Evolutionary conservation across 2,888 invertebrate species (phyloP).

Genomic region (Cerastis rubricosa): DNA sequence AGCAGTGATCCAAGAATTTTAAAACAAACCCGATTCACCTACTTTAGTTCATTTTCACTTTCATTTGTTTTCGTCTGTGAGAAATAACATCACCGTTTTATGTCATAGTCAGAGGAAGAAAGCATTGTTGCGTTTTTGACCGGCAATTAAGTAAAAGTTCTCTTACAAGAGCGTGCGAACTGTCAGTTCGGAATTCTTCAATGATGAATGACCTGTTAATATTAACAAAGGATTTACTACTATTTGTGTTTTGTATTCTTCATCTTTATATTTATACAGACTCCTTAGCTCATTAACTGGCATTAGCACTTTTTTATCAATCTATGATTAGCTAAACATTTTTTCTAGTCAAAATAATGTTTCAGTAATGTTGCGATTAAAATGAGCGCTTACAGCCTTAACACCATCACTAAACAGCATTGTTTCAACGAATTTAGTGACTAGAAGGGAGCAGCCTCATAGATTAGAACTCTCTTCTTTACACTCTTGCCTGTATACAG

Average conservation of each 20-base stretch:
- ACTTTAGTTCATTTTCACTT: slow-evolving; percentile 84
- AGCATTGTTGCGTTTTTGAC: slow-evolving; percentile 85
- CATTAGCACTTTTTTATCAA: not conserved
- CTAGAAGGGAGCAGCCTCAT: too few relatives aligned
- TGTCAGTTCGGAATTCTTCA: slow-evolving; percentile 52
- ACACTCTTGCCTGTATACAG: not conserved
- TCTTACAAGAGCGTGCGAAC: slow-evolving; percentile 82
- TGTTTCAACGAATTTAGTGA: too few relatives aligned
- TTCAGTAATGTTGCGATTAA: not conserved
- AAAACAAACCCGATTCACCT: slow-evolving; percentile 51
- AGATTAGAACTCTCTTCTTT: not conserved
- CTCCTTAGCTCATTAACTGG: not conserved
- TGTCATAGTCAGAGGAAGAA: slow-evolving; percentile 79
- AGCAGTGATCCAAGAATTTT: slow-evolving; percentile 49
- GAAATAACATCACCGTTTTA: slow-evolving; percentile 75
- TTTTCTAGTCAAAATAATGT: not conserved
- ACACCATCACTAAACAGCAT: too few relatives aligned
- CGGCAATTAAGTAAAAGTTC: slow-evolving; percentile 87
- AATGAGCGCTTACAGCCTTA: not conserved
- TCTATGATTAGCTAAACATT: not conserved
- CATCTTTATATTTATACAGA: not conserved
- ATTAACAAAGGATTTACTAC: slow-evolving; percentile 45
- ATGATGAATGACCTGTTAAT: slow-evolving; percentile 48
- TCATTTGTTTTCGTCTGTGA: slow-evolving; percentile 77
- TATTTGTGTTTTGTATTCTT: slow-evolving; percentile 20